A percentile compares a stretch with the other conserved stretches of the same genome.
These are phyloP conservation scores for Strigops habroptila DNA, from an alignment of 2,113 vertebrate species.

Conservation along the genomic window DNA sequence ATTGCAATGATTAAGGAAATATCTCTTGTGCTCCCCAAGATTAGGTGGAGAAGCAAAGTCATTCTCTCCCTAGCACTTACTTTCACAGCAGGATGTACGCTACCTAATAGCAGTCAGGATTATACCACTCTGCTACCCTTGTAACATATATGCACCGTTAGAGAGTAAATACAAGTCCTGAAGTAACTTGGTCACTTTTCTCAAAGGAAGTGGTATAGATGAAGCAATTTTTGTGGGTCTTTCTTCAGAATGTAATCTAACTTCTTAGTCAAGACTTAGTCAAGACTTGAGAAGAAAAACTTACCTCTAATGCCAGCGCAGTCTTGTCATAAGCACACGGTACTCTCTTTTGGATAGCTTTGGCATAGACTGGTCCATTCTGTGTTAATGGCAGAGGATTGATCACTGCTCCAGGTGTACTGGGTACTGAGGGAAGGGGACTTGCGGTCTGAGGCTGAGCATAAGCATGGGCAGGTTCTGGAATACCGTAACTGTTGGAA, in stretches of 20 bases:
- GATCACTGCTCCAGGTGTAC: constrained; percentile 84
- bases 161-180: neutral
- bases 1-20: neutral
- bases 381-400: constrained; percentile 88
- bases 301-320: constrained; percentile 94
- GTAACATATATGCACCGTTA: neutral
- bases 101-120: neutral
- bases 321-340: constrained; percentile 99
- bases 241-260: constrained; percentile 1
- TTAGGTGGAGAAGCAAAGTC: neutral
- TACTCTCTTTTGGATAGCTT: constrained; percentile 96
- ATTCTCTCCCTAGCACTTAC: neutral
- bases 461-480: constrained; percentile 90
- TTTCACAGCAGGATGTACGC: neutral
- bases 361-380: constrained; percentile 96
- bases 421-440: constrained; percentile 83
- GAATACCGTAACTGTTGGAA: constrained; percentile 96
- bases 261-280: no score
- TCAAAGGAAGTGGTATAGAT: constrained; percentile 41
- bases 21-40: neutral
- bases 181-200: neutral
- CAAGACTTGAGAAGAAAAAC: neutral
- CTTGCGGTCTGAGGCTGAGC: constrained; percentile 94
- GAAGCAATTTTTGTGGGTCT: constrained; percentile 37
- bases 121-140: neutral